These are phyloP conservation scores for Tetranychus truncatus DNA, from an alignment of 2,888 invertebrate genomes.

Conservation along the genomic window DNA sequence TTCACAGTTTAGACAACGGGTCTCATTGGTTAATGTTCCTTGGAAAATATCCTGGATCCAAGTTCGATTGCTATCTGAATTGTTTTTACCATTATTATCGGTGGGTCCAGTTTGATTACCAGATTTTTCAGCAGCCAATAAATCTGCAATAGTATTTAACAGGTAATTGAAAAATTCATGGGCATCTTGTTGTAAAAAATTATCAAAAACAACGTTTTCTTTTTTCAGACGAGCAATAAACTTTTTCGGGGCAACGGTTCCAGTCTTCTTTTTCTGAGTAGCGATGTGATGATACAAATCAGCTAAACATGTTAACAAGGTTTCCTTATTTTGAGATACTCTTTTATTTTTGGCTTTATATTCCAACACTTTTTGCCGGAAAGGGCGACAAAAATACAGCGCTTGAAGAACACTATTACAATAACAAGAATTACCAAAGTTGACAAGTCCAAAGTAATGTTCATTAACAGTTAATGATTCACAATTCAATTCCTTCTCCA, in stretches of 20 bases:
- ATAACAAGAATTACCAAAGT: conserved; percentile 99
- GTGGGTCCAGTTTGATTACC: conserved; percentile 7
- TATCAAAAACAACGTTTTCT: conserved; percentile 98
- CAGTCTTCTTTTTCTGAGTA: conserved; percentile 98
- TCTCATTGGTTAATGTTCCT: conserved; percentile 96
- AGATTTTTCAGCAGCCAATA: conserved; percentile 40
- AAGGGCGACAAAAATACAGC: conserved; percentile 95
- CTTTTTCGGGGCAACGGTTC: conserved; percentile 97
- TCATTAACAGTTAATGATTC: conserved; percentile 97
- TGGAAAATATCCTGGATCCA: conserved; percentile 99
- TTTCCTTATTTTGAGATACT: conserved; percentile 51
- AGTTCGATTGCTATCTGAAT: conserved; percentile 41
- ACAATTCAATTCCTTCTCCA: conserved; percentile 96
- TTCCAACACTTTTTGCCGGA: conserved; percentile 91
- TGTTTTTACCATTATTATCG: conserved; percentile 21
- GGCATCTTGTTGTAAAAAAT: conserved; percentile 99
- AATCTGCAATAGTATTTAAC: conserved; percentile 94
- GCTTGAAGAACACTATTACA: conserved; percentile 99
- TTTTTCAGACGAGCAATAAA: conserved; percentile 93
- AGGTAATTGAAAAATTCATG: conserved; percentile 98
- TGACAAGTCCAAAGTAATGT: conserved; percentile 97
- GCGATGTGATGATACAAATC: conserved; percentile 98
- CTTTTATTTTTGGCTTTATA: conserved; percentile 89
- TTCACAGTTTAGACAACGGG: conserved; percentile 96
- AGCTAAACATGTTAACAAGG: conserved; percentile 86